A percentile compares a stretch with the other conserved stretches of the same genome.
These are phyloP conservation scores for Aradophagus sp. DNA, from an alignment of 1,140 invertebrate species.

Conservation along the genomic window DNA sequence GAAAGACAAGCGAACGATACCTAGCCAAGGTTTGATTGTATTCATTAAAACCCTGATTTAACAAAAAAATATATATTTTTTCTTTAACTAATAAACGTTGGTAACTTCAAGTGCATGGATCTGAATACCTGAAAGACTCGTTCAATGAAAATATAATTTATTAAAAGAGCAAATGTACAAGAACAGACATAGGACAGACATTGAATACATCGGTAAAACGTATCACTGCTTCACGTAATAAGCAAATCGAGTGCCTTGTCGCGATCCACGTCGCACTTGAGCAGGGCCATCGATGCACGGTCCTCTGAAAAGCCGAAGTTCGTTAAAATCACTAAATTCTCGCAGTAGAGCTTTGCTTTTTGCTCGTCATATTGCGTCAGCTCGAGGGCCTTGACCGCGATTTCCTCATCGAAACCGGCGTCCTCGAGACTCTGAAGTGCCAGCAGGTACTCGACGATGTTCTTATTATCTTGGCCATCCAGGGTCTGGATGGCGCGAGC, in stretches of 20 bases:
- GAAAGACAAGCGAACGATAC: too few relatives aligned
- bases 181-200: slow-evolving; percentile 23
- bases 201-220: too few relatives aligned
- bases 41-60: too few relatives aligned
- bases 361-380: slow-evolving; percentile 73
- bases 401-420: slow-evolving; percentile 79
- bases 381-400: slow-evolving; percentile 76
- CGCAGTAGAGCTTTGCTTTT: slow-evolving; percentile 75
- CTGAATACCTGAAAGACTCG: too few relatives aligned
- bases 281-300: slow-evolving; percentile 82
- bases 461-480: slow-evolving; percentile 86
- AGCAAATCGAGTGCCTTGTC: slow-evolving; percentile 91
- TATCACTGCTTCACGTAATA: slow-evolving; percentile 82
- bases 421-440: slow-evolving; percentile 78
- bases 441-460: slow-evolving; percentile 78
- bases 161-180: slow-evolving; percentile 39
- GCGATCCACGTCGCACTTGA: slow-evolving; percentile 86
- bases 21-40: too few relatives aligned
- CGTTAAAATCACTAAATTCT: slow-evolving; percentile 80
- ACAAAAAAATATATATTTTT: too few relatives aligned
- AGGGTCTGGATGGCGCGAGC: slow-evolving; percentile 83
- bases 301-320: slow-evolving; percentile 89
- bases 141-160: slow-evolving; percentile 39
- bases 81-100: too few relatives aligned
- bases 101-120: too few relatives aligned